phyloP scores from a whole-genome alignment of 2,888 invertebrate species.

The Diarsia rubi region DNA sequence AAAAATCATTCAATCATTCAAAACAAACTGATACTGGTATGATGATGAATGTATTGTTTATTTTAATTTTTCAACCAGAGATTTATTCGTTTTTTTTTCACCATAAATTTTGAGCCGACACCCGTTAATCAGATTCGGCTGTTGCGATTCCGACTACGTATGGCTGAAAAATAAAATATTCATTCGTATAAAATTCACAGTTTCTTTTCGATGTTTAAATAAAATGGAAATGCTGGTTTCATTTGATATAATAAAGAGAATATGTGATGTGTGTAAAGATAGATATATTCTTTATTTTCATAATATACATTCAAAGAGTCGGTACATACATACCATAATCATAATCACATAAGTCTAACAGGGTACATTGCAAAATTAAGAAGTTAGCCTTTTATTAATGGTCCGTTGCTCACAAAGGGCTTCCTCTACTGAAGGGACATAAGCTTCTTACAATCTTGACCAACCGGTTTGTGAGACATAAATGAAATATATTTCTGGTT shows the following conservation, averaged over 20 bases:
- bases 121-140: slow-evolving; percentile 40
- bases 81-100: slow-evolving; percentile 34
- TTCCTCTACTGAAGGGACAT: slow-evolving; percentile 18
- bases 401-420: slow-evolving; percentile 16
- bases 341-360: slow-evolving; percentile 8
- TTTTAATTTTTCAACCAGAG: slow-evolving; percentile 14
- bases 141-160: slow-evolving; percentile 15
- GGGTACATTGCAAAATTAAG: not conserved
- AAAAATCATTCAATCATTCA: too few species aligned
- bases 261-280: not conserved
- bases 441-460: slow-evolving; percentile 48
- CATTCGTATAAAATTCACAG: not conserved
- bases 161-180: slow-evolving; percentile 27
- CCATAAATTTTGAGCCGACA: slow-evolving; percentile 35
- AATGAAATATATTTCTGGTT: slow-evolving; percentile 31
- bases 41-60: slow-evolving; percentile 28
- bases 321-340: not conserved
- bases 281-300: not conserved
- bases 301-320: not conserved
- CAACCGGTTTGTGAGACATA: slow-evolving; percentile 21
- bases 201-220: slow-evolving; percentile 19
- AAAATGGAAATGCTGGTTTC: slow-evolving; percentile 16
- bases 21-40: too few species aligned
- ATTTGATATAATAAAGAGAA: not conserved
- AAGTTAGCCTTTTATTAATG: slow-evolving; percentile 19